Evolutionary conservation across 2,888 invertebrate genomes (phyloP).

Genomic region (Orchestes rusci): DNA sequence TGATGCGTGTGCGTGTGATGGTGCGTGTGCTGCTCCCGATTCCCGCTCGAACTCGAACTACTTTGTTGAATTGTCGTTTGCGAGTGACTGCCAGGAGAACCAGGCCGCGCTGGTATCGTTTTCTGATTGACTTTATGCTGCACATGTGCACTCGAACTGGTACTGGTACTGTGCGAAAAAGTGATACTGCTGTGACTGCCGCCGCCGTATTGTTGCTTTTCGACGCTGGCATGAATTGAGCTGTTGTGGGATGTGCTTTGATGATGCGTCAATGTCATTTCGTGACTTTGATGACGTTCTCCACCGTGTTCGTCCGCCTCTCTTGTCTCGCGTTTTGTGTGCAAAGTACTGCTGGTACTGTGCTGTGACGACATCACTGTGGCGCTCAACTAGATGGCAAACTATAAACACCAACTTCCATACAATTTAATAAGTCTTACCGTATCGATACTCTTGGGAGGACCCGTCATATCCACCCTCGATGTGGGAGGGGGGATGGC

Average conservation of each 20-base stretch:
- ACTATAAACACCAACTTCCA: background rate
- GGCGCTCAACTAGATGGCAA: conserved; percentile 48
- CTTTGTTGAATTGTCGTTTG: conserved; percentile 40
- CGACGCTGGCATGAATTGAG: conserved; percentile 57
- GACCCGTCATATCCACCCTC: conserved; percentile 29
- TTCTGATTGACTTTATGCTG: conserved; percentile 44
- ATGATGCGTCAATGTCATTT: conserved; percentile 59
- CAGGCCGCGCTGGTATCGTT: conserved; percentile 35
- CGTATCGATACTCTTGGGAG: conserved; percentile 30
- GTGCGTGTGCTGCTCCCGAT: conserved; percentile 48
- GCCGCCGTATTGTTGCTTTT: conserved; percentile 50
- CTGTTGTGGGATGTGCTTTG: conserved; percentile 60
- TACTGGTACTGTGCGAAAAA: conserved; percentile 61
- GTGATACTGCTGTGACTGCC: conserved; percentile 53
- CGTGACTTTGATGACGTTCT: conserved; percentile 57
- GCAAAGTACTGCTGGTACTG: conserved; percentile 64
- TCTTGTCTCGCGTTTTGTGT: conserved; percentile 57
- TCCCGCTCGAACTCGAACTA: background rate
- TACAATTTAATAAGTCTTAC: conserved; percentile 7
- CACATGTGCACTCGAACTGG: conserved; percentile 59
- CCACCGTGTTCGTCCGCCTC: conserved; percentile 39
- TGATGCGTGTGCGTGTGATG: conserved; percentile 60
- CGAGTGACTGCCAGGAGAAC: conserved; percentile 36
- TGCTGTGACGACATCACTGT: conserved; percentile 63
- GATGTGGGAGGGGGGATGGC: conserved; percentile 58